phyloP scores from a whole-genome alignment of 2,888 invertebrate species.

The Caenorhabditis virilis region DNA sequence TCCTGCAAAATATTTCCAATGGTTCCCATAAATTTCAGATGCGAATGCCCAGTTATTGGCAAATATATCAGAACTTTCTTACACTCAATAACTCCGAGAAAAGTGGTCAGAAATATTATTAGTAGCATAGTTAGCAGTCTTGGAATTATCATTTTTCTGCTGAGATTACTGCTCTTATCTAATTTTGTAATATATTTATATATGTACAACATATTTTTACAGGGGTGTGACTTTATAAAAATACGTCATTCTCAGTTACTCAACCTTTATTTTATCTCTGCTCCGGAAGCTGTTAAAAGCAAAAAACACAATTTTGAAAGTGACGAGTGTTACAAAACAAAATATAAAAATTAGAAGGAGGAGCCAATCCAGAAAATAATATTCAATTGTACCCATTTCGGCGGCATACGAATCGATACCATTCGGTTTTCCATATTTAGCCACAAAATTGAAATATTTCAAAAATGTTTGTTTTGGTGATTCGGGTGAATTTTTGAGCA shows the following conservation, averaged over 20 bases:
- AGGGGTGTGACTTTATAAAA: no score
- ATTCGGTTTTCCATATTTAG: conserved; percentile 24
- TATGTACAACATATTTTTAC: no score
- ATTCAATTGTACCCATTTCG: conserved; percentile 20
- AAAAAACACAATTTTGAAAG: not conserved
- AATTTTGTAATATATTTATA: no score
- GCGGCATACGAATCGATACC: conserved; percentile 24
- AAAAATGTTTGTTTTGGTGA: conserved; percentile 25
- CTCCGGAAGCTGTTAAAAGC: no score
- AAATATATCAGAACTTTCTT: conserved; percentile 27
- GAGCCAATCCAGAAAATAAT: conserved; percentile 22
- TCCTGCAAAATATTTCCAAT: conserved; percentile 30
- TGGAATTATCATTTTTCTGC: no score
- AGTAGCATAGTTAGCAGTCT: no score
- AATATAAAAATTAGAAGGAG: not conserved
- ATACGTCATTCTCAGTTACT: no score
- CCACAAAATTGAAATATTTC: conserved; percentile 32
- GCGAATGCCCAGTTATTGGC: conserved; percentile 28
- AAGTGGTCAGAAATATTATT: no score
- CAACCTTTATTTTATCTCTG: no score
- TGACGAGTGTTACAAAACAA: not conserved
- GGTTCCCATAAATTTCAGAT: conserved; percentile 32
- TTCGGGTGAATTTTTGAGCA: no score
- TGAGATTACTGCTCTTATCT: no score
- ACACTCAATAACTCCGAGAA: no score